Percentiles rank a stretch among this genome's conserved stretches.
Conservation (phyloP, 2,797 vertebrate species). For the Gymnopithys bicolor region DNA sequence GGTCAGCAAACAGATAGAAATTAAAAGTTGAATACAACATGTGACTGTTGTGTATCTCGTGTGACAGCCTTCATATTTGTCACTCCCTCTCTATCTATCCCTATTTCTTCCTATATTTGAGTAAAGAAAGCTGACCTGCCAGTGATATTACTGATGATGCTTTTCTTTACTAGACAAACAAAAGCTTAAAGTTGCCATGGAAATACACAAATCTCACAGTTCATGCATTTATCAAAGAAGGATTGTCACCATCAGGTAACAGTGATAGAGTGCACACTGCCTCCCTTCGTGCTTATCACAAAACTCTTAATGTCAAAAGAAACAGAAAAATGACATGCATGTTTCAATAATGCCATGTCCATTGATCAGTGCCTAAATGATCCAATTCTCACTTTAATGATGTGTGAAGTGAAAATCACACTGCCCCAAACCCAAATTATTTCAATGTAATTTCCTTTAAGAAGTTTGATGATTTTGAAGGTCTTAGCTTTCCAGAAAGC, state of each 20-base stretch:
- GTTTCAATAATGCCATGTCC: background rate
- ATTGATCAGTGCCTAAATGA: background rate
- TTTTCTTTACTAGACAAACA: constrained; percentile 28
- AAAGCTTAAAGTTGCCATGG: constrained; percentile 33
- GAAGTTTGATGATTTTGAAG: background rate
- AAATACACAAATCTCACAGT: constrained; percentile 16
- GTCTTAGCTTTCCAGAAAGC: background rate
- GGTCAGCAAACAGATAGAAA: background rate
- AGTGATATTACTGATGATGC: background rate
- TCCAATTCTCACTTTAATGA: background rate
- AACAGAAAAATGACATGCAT: background rate
- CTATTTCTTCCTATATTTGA: background rate
- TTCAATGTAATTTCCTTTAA: background rate
- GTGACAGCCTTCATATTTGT: background rate
- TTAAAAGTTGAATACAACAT: background rate
- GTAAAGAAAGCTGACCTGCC: background rate
- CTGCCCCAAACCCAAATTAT: background rate
- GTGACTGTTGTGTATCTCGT: background rate
- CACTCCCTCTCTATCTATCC: background rate
- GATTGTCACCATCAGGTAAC: background rate
- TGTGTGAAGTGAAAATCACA: background rate
- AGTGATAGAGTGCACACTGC: background rate
- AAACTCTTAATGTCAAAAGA: background rate
- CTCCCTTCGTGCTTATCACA: background rate
- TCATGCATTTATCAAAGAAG: constrained; percentile 26